Evolutionary conservation across 2,888 invertebrate genomes (phyloP), one percentile per base, ranked within the genome.

Genomic region (Dimorphilus gyrociliatus): DNA sequence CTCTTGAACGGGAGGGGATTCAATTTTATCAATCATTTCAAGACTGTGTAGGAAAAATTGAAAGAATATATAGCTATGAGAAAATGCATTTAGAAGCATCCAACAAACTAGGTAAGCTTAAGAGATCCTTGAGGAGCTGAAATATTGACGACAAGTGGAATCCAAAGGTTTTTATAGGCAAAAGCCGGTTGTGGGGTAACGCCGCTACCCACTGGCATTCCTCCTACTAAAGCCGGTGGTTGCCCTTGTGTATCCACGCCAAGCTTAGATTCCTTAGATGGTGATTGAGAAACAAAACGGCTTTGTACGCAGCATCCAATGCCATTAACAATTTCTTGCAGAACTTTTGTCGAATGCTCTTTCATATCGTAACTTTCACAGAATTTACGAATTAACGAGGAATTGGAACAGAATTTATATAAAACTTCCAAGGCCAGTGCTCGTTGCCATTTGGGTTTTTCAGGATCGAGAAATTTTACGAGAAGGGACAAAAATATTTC

Each of bases 401-500:
- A n/a, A n/a, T n/a, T n/a, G n/a, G n/a, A n/a, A n/a, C n/a, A n/a
- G n/a, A n/a, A n/a, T n/a, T n/a, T n/a, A n/a, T 39, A 65, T 48
- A 97, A 68, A 2, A 94, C 90, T 68, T 97, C 97, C 13, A 97
- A 62, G 0, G 94, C 90, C 29, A 92, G 63, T 2, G 88, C 85
- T 33, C 92, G 69, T 60, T 94, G 92, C 94, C 97, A 97, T 40
- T 78, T 52, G 2, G 88, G 86, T 63, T 90, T 88, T 56, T 94
- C 94, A 0, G 84, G 81, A 60, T 94, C 94, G 60, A 94, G 67
- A 65, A 97, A 94, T 64, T 94, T 92, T 21, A 94, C 82, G 30
- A 97, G 80, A 29, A 94, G 68, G 0, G 92, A 90, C 25, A 97
- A 69, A 65, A 97, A 94, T 55, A 97, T 94, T 67, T 97, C 97